These are phyloP conservation scores for Notarius lentiginosus DNA, from an alignment of 2,113 vertebrate species.

Conservation along the genomic window DNA sequence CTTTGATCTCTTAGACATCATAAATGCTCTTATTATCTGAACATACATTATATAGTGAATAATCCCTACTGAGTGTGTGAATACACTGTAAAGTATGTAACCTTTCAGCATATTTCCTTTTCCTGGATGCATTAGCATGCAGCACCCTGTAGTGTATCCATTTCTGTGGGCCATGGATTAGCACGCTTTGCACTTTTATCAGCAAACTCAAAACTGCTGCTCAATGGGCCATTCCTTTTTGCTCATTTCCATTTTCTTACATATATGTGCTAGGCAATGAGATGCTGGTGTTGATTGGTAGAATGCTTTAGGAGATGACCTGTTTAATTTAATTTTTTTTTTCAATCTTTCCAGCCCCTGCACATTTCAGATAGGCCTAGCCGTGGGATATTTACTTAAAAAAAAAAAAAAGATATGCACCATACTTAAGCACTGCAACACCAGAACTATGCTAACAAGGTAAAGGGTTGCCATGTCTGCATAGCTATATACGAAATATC, in stretches of 20 bases:
- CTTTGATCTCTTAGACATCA: constrained; percentile 11
- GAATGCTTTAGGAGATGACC: constrained; percentile 38
- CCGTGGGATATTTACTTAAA: constrained; percentile 41
- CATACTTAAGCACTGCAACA: constrained; percentile 26
- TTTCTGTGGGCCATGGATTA: constrained; percentile 51
- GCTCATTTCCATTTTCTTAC: constrained; percentile 19
- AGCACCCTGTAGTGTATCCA: constrained; percentile 47
- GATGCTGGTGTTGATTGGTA: constrained; percentile 49
- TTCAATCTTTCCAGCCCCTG: constrained; percentile 46
- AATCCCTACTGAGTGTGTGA: constrained; percentile 43
- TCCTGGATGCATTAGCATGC: constrained; percentile 49
- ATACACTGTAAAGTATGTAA: constrained; percentile 27
- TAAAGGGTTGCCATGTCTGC: constrained; percentile 8
- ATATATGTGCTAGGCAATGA: constrained; percentile 48
- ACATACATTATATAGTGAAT: constrained; percentile 37
- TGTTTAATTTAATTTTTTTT: constrained; percentile 39
- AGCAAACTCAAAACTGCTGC: constrained; percentile 38
- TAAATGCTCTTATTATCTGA: constrained; percentile 36
- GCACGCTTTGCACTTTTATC: constrained; percentile 58
- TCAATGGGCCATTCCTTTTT: constrained; percentile 40
- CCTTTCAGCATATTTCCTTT: constrained; percentile 49
- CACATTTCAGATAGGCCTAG: constrained; percentile 50
- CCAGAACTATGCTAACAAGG: constrained; percentile 14
- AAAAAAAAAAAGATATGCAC: not conserved
- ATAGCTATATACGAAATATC: not conserved